Base-by-base conservation (phyloP, 2,888 invertebrate species). In the Pristionchus mayeri region DNA sequence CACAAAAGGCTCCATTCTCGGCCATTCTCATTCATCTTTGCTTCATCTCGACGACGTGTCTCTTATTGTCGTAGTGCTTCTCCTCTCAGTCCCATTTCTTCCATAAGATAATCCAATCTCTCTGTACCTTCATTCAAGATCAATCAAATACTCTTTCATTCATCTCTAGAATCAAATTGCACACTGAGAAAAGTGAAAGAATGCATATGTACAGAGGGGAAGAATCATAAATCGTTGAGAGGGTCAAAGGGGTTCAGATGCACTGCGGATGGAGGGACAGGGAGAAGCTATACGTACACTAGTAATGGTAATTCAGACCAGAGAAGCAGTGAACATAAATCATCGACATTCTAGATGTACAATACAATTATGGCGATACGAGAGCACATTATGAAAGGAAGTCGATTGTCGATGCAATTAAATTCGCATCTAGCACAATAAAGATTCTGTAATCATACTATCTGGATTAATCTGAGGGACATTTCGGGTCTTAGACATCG, bases 81-180 rank as follows among this genome's bases (percentile, higher is more conserved):
- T 34, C 6, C n/a, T 63, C 11, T 34, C 21, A 7, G 24, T 63
- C 34, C 30, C 63, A 63, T 63, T 18, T 27, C 2, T 63, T 3
- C 34, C 13, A 2, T 34, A n/a, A n/a, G n/a, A n/a, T n/a, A n/a
- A n/a, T n/a, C n/a, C n/a, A n/a, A n/a, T n/a, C n/a, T n/a, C n/a
- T n/a, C n/a, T n/a, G n/a, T n/a, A 13, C 44, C 13, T 13, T 44
- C 13, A 1, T 11, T 60, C 67, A 34, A 11, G 21, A 67, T 67
- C 44, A 0, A 71, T 6, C 7, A 54, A 40, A 71, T 71, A 71
- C 71, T 71, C 71, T 71, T 71, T 71, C 71, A 71, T 71, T 71
- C 40, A 71, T 71, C 71, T 71, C 71, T 71, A 71, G 44, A 71
- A 71, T 71, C 40, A 63, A 34, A 71, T 71, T 71, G 71, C 71